Evolutionary conservation across 2,797 vertebrate species (phyloP).

Genomic region (Dryobates pubescens): DNA sequence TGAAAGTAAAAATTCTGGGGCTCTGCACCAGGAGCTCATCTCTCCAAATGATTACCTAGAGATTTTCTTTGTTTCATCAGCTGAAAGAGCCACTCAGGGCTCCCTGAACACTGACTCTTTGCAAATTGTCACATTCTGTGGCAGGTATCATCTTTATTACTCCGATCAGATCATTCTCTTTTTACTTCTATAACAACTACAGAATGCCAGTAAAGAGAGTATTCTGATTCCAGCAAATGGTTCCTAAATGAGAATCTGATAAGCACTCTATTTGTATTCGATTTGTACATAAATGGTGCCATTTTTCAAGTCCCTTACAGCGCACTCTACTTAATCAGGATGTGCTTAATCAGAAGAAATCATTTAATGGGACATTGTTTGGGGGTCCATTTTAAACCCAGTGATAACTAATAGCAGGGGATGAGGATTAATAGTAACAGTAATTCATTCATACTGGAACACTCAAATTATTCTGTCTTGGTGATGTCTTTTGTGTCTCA

Average conservation of each 20-base stretch:
- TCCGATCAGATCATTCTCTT: neutral
- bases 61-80: constrained; percentile 23
- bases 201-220: constrained; percentile 8
- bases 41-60: neutral
- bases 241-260: constrained; percentile 41
- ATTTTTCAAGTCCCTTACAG: constrained; percentile 48
- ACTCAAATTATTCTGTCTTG: constrained; percentile 24
- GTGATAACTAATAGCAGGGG: constrained; percentile 51
- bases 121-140: neutral
- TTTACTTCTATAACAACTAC: neutral
- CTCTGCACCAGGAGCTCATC: neutral
- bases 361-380: constrained; percentile 54
- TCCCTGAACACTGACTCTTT: neutral
- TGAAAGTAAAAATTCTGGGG: neutral
- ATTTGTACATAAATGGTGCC: constrained; percentile 29
- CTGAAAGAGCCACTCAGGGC: neutral
- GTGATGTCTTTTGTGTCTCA: neutral
- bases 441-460: neutral
- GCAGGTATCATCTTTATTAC: constrained; percentile 21
- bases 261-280: constrained; percentile 39
- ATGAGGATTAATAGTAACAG: neutral
- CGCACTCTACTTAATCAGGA: constrained; percentile 33
- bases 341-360: constrained; percentile 68
- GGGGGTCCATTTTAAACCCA: constrained; percentile 24
- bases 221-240: constrained; percentile 33